A percentile compares a stretch with the other conserved stretches of the same genome.
Conservation (phyloP, 2,797 vertebrate species). For the Setipinna tenuifilis region DNA sequence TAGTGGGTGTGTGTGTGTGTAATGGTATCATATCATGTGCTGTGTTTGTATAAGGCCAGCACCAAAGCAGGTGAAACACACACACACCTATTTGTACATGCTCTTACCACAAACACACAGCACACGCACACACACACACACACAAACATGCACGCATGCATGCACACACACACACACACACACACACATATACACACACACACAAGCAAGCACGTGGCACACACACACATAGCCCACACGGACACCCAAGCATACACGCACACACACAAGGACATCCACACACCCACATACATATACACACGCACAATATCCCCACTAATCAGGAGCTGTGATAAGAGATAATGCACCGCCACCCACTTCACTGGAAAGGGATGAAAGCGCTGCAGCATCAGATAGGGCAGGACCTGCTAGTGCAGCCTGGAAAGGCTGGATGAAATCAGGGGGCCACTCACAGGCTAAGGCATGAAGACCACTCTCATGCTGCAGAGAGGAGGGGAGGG, state of each 20-base stretch:
- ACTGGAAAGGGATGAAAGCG: constrained; percentile 44
- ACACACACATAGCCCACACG: background rate
- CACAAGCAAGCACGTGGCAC: background rate
- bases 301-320: background rate
- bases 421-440: background rate
- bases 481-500: background rate
- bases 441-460: background rate
- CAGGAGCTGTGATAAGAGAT: constrained; percentile 8
- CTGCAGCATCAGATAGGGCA: constrained; percentile 29
- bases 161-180: background rate
- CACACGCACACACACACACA: background rate
- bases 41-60: background rate
- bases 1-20: constrained; percentile 20
- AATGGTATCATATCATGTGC: background rate
- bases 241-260: background rate
- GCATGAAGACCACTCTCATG: background rate
- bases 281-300: background rate
- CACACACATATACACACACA: background rate
- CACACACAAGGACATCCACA: background rate
- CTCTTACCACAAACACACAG: too few species aligned
- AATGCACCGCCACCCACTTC: constrained; percentile 31
- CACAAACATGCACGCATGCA: background rate
- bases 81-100: too few species aligned
- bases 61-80: background rate
- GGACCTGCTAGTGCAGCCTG: background rate